phyloP scores from a whole-genome alignment of 2,888 invertebrate genomes.

The Drosophila meridiana region DNA sequence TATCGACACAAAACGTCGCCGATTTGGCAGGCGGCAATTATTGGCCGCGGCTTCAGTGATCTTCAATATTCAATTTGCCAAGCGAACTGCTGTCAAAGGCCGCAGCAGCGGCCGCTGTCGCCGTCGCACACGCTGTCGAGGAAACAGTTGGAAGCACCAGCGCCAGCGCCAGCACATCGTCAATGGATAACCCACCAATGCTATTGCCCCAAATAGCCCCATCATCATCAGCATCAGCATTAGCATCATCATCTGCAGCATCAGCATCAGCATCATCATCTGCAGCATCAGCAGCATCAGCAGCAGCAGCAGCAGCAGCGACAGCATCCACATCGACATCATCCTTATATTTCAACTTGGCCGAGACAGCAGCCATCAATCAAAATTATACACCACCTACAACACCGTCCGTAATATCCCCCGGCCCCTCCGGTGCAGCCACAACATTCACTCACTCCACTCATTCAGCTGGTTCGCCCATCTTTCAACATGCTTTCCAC shows the following conservation, averaged over 20 bases:
- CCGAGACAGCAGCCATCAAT: conserved; percentile 13
- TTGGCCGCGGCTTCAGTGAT: conserved; percentile 95
- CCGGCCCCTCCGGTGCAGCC: background rate
- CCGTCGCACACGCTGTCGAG: conserved; percentile 57
- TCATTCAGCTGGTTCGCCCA: conserved; percentile 22
- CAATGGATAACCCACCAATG: conserved; percentile 56
- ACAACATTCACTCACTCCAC: background rate
- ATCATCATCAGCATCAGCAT: background rate
- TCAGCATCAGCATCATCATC: background rate
- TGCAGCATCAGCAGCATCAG: background rate
- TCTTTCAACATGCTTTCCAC: conserved; percentile 27
- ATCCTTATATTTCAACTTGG: conserved; percentile 37
- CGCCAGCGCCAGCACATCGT: conserved; percentile 13
- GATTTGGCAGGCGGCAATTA: conserved; percentile 93
- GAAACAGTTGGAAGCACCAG: conserved; percentile 9
- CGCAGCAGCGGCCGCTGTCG: conserved; percentile 58
- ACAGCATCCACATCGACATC: conserved; percentile 2
- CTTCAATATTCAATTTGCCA: conserved; percentile 95
- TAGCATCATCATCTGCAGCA: background rate
- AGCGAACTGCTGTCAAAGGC: conserved; percentile 86
- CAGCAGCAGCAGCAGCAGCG: background rate
- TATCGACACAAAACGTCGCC: conserved; percentile 91
- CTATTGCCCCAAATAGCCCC: conserved; percentile 41
- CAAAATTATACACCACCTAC: conserved; percentile 22
- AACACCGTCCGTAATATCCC: conserved; percentile 21